Base-by-base conservation (phyloP, 2,888 invertebrate genomes). In the Polietes domitor region DNA sequence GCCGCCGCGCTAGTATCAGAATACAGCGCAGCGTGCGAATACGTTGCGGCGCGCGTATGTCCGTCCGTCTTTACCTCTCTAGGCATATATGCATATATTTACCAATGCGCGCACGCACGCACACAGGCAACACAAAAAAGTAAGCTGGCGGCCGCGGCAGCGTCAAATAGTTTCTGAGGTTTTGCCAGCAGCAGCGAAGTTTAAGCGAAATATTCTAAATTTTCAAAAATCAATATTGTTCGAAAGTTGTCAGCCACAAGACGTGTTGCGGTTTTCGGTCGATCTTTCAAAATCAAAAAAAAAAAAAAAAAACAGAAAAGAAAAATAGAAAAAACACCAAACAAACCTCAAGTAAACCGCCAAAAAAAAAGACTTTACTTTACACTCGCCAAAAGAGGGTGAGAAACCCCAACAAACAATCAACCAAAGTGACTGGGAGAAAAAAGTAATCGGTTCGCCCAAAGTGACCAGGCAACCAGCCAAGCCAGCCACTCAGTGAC, bases 191-290 rank as follows among this genome's bases (percentile, higher is more conserved):
- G 47, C 47, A 53, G 53, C 53, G 80, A 19, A 78, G 72, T 80
- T 80, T 80, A 72, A 78, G 84, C 84, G 75, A 84, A 84, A 78
- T 81, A 81, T 84, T 84, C 84, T 84, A 68, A 78, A 81, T 81
- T 76, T 81, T 81, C 65, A 81, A 84, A 81, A 81, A 76, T 84
- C 84, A 84, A 84, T 84, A 84, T 81, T 81, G 77, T 81, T 78
- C 78, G 72, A 84, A 81, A 81, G 84, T 81, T 84, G 84, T 81
- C 84, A 84, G 78, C 47, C 84, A 73, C 68, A 81, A 78, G 84
- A 84, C 81, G 84, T 84, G 81, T 84, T 81, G 78, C 81, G 84
- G 80, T 84, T 81, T 72, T 76, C 53, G 65, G 78, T 61, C 28
- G 63, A 74, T 65, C 65, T 21, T 55, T 53, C 12, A 74, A 75